Percentiles rank a stretch among this genome's conserved stretches.
These are phyloP conservation scores for Sarcophaga carnaria DNA, from an alignment of 2,888 invertebrate genomes.

Conservation along the genomic window DNA sequence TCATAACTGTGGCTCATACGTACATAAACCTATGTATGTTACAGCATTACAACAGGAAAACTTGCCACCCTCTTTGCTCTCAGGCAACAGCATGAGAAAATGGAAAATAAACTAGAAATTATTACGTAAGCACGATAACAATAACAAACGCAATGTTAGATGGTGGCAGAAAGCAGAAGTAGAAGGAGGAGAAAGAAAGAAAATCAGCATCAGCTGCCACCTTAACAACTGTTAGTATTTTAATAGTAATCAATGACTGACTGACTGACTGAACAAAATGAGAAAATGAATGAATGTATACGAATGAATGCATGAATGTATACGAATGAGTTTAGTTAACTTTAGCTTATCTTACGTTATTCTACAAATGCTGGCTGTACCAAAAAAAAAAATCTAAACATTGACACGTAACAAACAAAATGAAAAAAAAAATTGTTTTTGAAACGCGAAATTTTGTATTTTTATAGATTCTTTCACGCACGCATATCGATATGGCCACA, in stretches of 20 bases:
- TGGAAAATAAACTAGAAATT: conserved; percentile 47
- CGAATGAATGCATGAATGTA: conserved; percentile 33
- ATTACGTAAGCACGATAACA: conserved; percentile 39
- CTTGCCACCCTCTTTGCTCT: conserved; percentile 41
- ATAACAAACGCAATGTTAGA: background rate
- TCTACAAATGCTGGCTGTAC: conserved; percentile 12
- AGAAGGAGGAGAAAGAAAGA: conserved; percentile 15
- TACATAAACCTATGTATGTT: background rate
- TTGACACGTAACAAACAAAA: conserved; percentile 70
- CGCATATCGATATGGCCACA: conserved; percentile 78
- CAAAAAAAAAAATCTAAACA: conserved; percentile 11
- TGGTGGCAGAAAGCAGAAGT: background rate
- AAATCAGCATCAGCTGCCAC: conserved; percentile 66
- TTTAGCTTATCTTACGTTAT: conserved; percentile 8
- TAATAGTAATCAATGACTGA: conserved; percentile 54
- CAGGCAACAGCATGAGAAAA: background rate
- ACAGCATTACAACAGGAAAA: background rate
- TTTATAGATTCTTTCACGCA: conserved; percentile 74
- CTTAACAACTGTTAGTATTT: conserved; percentile 57
- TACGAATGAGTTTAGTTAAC: conserved; percentile 24
- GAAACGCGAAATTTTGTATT: conserved; percentile 74
- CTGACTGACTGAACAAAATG: conserved; percentile 32
- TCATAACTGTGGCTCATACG: background rate
- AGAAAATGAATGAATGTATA: conserved; percentile 39
- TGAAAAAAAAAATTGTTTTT: conserved; percentile 28